Conservation (phyloP, 2,113 vertebrate species). For the Numida meleagris region DNA sequence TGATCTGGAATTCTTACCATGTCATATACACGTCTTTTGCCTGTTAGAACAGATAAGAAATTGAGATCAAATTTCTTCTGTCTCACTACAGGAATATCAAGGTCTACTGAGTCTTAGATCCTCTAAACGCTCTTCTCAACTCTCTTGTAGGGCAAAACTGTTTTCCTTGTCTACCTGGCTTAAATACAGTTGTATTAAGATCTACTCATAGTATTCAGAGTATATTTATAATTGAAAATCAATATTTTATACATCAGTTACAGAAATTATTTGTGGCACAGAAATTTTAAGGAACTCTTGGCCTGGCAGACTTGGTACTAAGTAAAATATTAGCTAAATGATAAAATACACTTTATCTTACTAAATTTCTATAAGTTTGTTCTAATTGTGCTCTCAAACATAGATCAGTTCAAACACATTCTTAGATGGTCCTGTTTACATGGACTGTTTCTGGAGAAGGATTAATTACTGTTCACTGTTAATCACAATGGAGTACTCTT, state of each 20-base stretch:
- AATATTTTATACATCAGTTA: background rate
- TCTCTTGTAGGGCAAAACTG: background rate
- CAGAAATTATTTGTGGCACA: background rate
- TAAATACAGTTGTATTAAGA: background rate
- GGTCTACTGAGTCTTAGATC: rapidly evolving
- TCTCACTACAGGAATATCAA: background rate
- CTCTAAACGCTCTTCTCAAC: background rate
- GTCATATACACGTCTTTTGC: background rate
- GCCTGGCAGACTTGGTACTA: background rate
- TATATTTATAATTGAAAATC: background rate
- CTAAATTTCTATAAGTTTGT: background rate
- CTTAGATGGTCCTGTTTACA: background rate
- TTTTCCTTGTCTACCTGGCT: background rate
- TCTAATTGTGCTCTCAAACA: background rate
- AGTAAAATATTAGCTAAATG: background rate
- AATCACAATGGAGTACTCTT: background rate
- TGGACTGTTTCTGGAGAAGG: background rate
- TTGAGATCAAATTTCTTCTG: background rate
- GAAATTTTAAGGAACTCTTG: background rate
- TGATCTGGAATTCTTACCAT: background rate
- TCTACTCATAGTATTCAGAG: background rate
- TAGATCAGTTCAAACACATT: background rate
- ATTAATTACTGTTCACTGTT: background rate
- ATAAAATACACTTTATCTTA: background rate
- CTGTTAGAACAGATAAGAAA: background rate